Evolutionary conservation across 2,113 vertebrate species (phyloP).

Genomic region (Rafetus swinhoei): DNA sequence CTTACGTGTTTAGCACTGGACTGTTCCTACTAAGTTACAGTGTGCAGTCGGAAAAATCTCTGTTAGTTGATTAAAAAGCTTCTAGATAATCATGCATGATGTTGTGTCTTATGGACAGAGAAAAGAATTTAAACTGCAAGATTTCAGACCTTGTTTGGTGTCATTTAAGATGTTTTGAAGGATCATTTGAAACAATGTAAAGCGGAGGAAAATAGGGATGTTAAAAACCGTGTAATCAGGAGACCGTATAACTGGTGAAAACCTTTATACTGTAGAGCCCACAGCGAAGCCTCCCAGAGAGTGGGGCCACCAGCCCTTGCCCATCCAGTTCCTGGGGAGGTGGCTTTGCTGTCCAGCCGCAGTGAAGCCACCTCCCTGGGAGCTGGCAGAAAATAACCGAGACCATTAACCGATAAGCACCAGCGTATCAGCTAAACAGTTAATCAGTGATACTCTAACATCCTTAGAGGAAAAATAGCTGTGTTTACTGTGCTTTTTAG

Average conservation of each 20-base stretch:
- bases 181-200: neutral
- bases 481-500: neutral
- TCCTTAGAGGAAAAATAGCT: neutral
- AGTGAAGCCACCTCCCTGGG: too few species aligned
- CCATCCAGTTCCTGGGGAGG: too few species aligned
- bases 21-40: neutral
- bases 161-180: neutral
- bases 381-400: too few species aligned
- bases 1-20: neutral
- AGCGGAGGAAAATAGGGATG: neutral
- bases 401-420: too few species aligned
- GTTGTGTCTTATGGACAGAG: neutral
- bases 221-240: too few species aligned
- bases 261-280: too few species aligned
- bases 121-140: rapidly evolving
- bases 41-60: neutral
- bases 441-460: too few species aligned
- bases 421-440: too few species aligned
- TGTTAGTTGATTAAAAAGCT: neutral
- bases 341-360: too few species aligned
- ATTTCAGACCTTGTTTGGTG: neutral
- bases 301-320: too few species aligned
- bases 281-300: too few species aligned
- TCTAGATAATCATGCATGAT: neutral
- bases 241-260: too few species aligned